Base-by-base conservation (phyloP, 2,888 invertebrate genomes). In the Nemotelus nigrinus region DNA sequence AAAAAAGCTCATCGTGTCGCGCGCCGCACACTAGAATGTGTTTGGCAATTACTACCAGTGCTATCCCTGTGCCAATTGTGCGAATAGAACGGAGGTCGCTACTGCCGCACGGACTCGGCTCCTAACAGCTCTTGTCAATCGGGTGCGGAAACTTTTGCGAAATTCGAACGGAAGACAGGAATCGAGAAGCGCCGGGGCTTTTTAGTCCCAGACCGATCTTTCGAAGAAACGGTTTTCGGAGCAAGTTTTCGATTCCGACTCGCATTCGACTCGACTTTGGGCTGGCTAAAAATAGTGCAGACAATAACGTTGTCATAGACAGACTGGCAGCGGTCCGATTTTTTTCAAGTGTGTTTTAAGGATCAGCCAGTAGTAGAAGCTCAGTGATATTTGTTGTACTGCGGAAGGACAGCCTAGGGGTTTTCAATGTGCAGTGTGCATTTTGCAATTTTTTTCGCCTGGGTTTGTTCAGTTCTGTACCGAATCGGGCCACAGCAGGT, bases 161-260 rank as follows among this genome's bases (percentile, higher is more conserved):
- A 55, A 60, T 60, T 60, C 41, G 10, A 45, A 45, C 74, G 48
- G 47, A 74, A 41, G 43, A 76, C 77, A 78, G 77, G 80, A 80
- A 79, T 78, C 78, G 77, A 78, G 67, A 78, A 79, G 80, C 80
- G 70, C 55, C 55, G 70, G 70, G 70, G 70, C 53, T 53, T 70
- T 80, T 80, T 79, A 80, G 80, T 80, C 80, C 80, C 80, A 80
- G 80, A 80, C 80, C 79, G 80, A 80, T 77, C 78, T 80, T 79
- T 78, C 79, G 78, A 79, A 80, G 79, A 80, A 80, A 79, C 80
- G 80, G 79, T 80, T 79, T 80, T 80, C 80, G 75, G 79, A 77
- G 74, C 77, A 78, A 43, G 44, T 57, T 64, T 75, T 64, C 63
- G 75, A 53, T 70, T 47, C 70, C 25, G 70, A 53, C 70, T 53